Evolutionary conservation across 37 sponge, comb jelly and placozoan genomes (phyloP), one percentile per base, ranked within the genome.

Genomic region (Agelas oroides): DNA sequence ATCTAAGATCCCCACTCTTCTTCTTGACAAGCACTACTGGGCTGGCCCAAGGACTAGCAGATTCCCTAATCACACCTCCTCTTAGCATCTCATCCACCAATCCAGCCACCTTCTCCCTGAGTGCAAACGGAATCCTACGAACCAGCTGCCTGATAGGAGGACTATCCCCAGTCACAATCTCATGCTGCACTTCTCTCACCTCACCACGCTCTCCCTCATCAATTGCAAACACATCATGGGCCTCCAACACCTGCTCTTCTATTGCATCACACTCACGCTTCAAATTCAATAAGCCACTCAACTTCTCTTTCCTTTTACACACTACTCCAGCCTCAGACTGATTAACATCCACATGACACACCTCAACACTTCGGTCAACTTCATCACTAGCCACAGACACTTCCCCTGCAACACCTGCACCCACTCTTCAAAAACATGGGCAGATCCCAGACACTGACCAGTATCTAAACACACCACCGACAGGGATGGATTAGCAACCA

Each of bases 11-110:
- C 6, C 66, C 66, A 37, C 64, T 67, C 32, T 65, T 63, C 53
- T 79, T 79, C 38, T 53, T 19, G 41, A 79, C 79, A 20, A 79
- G 18, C 32, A 73, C 75, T 24, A 73, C 75, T 5, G 75, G 75
- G 40, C 75, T 73, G 21, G 75, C 75, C 75, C 75, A 73, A 14
- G 75, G 75, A 40, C 55, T 46, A 1, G 55, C 2, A 27, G 52
- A 46, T 19, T 32, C 35, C 71, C 18, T 27, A 2, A 73, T 3
- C 46, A 52, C 53, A 5, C 73, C 73, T 39, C 27, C 25, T 21
- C 46, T 41, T 14, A 41, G 53, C 69, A 68, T 68, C 19, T 33
- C 32, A 68, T 36, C 20, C 25, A 68, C 20, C 69, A 36, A 32
- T 2, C 32, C 20, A 30, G 69, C 69, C 35, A 68, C 35, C 5